Evolutionary conservation across 2,797 vertebrate species (phyloP).

Genomic region (Silurus lanzhouensis): DNA sequence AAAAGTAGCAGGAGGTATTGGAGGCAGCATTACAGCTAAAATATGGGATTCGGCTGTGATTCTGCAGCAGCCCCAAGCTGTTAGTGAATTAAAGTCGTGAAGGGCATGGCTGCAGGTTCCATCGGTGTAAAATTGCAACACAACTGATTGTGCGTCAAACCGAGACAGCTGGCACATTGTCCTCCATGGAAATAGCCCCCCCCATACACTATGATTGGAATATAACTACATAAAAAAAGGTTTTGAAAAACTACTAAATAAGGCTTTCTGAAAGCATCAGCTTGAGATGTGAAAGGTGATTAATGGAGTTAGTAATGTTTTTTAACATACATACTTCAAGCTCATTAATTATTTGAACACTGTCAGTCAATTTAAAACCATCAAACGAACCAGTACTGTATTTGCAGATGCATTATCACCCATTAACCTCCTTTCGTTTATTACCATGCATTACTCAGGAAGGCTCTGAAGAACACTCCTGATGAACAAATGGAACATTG

Average conservation of each 20-base stretch:
- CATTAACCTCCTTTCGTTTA: conserved; percentile 23
- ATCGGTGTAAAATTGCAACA: conserved; percentile 59
- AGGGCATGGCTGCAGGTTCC: conserved; percentile 61
- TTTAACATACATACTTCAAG: background rate
- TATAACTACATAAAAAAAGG: conserved; percentile 27
- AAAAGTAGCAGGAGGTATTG: conserved; percentile 56
- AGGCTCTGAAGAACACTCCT: conserved; percentile 18
- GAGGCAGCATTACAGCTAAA: conserved; percentile 73
- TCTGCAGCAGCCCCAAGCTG: conserved; percentile 63
- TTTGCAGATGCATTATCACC: conserved; percentile 23
- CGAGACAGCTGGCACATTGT: conserved; percentile 44
- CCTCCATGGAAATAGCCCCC: conserved; percentile 35
- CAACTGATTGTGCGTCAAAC: conserved; percentile 61
- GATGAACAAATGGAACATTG: conserved; percentile 20
- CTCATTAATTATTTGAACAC: conserved; percentile 16
- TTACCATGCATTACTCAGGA: conserved; percentile 23
- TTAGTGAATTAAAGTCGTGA: conserved; percentile 67
- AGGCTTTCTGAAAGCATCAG: conserved; percentile 1
- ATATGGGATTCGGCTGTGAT: conserved; percentile 67
- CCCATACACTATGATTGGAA: conserved; percentile 37
- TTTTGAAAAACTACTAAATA: conserved; percentile 29
- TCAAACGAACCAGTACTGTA: background rate
- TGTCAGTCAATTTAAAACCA: conserved; percentile 12
- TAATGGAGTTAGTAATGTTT: conserved; percentile 6
- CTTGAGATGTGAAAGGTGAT: conserved; percentile 5